Conservation (phyloP, 1,140 invertebrate species). For the Neodiprion lecontei region DNA sequence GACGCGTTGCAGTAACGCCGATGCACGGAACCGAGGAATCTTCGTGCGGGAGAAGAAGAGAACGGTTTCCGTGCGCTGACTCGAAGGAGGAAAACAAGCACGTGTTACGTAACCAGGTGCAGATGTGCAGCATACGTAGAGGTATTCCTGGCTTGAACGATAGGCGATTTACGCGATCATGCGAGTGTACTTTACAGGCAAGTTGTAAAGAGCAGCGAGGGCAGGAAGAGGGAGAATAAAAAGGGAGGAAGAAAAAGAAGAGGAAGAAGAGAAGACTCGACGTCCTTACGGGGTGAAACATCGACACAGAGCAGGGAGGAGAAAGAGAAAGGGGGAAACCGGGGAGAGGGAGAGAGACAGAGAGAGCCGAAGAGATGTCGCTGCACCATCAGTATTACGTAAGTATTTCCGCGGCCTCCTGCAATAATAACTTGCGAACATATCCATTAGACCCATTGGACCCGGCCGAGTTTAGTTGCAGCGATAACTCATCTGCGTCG, state of each 20-base stretch:
- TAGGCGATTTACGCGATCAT: too few species aligned
- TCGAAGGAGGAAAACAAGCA: too few species aligned
- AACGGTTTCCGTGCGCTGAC: too few species aligned
- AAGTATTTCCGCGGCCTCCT: slow-evolving; percentile 36
- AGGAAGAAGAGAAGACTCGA: slow-evolving; percentile 26
- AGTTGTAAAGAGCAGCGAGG: slow-evolving; percentile 18
- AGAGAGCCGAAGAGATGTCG: slow-evolving; percentile 49
- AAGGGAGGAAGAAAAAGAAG: slow-evolving; percentile 22
- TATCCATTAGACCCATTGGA: background rate
- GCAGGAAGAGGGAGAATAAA: background rate
- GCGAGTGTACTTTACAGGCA: background rate
- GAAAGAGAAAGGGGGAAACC: background rate
- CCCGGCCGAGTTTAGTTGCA: too few species aligned
- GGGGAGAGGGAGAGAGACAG: background rate
- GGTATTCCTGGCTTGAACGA: too few species aligned
- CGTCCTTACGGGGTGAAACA: slow-evolving; percentile 19
- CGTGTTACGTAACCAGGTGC: too few species aligned
- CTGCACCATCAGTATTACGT: slow-evolving; percentile 60
- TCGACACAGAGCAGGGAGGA: background rate
- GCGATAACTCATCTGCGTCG: too few species aligned
- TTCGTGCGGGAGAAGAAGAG: too few species aligned
- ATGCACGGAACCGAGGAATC: too few species aligned
- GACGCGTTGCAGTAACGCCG: too few species aligned
- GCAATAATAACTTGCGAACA: background rate
- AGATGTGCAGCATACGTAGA: too few species aligned